phyloP scores from a whole-genome alignment of 2,113 vertebrate species.

The Apus apus region DNA sequence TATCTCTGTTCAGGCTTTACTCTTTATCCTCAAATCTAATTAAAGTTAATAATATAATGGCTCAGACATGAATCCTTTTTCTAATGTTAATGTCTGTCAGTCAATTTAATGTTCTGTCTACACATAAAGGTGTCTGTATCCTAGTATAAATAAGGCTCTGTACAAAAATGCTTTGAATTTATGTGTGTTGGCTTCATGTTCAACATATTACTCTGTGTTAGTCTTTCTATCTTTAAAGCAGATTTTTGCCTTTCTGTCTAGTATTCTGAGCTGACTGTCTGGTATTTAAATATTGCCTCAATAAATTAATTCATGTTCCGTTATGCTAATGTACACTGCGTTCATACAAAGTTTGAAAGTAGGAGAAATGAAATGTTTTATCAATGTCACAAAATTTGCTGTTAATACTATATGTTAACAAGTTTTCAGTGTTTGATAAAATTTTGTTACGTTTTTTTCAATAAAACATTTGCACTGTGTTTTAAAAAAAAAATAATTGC shows the following conservation, averaged over 20 bases:
- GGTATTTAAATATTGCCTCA: slow-evolving; percentile 26
- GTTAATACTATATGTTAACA: neutral
- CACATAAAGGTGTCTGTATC: slow-evolving; percentile 53
- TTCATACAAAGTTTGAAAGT: neutral
- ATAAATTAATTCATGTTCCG: neutral
- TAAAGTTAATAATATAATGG: slow-evolving; percentile 6
- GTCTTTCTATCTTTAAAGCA: slow-evolving; percentile 29
- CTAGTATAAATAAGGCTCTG: slow-evolving; percentile 55
- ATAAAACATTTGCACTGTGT: no score
- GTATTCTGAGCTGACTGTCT: slow-evolving; percentile 45
- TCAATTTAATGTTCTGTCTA: slow-evolving; percentile 56
- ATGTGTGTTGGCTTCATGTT: slow-evolving; percentile 53
- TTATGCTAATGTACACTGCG: neutral
- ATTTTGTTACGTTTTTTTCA: neutral
- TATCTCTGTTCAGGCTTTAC: slow-evolving; percentile 1
- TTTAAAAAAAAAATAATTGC: neutral
- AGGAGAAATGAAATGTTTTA: neutral
- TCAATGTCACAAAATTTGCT: neutral
- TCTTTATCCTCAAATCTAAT: slow-evolving; percentile 31
- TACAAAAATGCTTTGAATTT: slow-evolving; percentile 55
- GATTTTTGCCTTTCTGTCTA: slow-evolving; percentile 48
- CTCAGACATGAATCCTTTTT: slow-evolving; percentile 15
- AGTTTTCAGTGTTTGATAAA: neutral
- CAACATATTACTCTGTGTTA: slow-evolving; percentile 17
- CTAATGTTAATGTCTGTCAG: slow-evolving; percentile 32